Conservation (phyloP, 92 coral and sea anemone species). For the Parazoanthus swiftii region DNA sequence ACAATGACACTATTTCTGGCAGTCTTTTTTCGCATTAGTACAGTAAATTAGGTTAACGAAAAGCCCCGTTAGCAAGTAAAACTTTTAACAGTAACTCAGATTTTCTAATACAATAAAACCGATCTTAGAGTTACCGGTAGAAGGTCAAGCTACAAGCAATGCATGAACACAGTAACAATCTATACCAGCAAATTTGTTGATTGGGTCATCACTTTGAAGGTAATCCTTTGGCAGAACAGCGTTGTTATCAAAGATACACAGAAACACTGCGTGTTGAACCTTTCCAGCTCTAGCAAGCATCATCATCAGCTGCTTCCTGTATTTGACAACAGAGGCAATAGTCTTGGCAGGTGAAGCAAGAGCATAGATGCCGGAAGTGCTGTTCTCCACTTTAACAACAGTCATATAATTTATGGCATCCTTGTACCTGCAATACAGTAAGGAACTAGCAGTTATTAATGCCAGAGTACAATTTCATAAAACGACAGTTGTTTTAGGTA, state of each 20-base stretch:
- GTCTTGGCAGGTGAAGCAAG: neutral
- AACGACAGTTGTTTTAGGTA: neutral
- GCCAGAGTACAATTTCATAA: neutral
- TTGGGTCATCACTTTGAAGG: slow-evolving; percentile 18
- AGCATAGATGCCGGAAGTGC: slow-evolving; percentile 32
- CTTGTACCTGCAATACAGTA: slow-evolving; percentile 4
- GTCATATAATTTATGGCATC: slow-evolving; percentile 63
- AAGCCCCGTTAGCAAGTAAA: too few relatives aligned
- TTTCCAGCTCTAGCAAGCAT: slow-evolving; percentile 51
- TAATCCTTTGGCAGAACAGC: slow-evolving; percentile 1
- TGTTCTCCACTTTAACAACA: slow-evolving; percentile 42
- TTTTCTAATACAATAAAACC: too few relatives aligned
- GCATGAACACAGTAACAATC: neutral
- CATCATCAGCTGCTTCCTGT: slow-evolving; percentile 48
- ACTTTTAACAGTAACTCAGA: too few relatives aligned
- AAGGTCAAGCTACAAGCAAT: neutral
- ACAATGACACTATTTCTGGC: too few relatives aligned
- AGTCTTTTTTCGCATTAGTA: too few relatives aligned
- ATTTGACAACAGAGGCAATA: slow-evolving; percentile 7
- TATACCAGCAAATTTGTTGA: slow-evolving; percentile 3
- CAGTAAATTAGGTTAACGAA: too few relatives aligned
- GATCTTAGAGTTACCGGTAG: too few relatives aligned
- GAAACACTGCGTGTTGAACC: slow-evolving; percentile 49
- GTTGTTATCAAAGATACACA: slow-evolving; percentile 13
- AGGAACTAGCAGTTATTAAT: neutral